A percentile compares a stretch with the other conserved stretches of the same genome.
These are phyloP conservation scores for Antigone vipio DNA, from an alignment of 2,113 vertebrate species.

Conservation along the genomic window DNA sequence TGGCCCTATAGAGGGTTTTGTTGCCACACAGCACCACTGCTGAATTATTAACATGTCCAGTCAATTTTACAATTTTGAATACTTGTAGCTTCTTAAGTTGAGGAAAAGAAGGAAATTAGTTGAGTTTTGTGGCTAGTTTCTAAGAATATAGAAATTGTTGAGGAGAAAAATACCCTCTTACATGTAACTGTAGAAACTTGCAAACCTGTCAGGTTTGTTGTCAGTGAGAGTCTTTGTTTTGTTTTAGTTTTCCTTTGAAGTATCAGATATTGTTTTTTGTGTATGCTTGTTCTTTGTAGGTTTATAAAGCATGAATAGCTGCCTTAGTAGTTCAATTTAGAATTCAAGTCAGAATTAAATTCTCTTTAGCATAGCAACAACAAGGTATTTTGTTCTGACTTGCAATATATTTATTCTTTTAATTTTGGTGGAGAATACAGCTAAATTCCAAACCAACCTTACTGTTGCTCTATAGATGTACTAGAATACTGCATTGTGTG, in stretches of 20 bases:
- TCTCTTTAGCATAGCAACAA: background rate
- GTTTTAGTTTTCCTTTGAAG: background rate
- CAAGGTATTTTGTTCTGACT: background rate
- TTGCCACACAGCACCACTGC: fast-evolving
- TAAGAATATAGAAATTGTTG: background rate
- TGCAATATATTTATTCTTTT: background rate
- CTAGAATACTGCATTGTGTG: background rate
- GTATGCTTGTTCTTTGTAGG: background rate
- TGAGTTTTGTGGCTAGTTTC: background rate
- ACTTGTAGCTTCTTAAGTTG: fast-evolving
- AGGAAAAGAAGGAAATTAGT: background rate
- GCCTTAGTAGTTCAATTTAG: background rate
- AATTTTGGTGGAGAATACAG: background rate
- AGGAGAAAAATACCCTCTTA: background rate
- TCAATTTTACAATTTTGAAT: fast-evolving
- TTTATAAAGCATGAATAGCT: background rate
- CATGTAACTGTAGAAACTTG: background rate
- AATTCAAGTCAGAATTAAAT: background rate
- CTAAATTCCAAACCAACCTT: background rate
- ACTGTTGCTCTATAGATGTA: background rate
- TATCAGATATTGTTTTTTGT: background rate
- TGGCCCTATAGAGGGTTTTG: fast-evolving
- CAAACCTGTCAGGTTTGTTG: background rate
- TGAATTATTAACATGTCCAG: background rate
- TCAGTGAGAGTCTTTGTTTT: background rate